These are phyloP conservation scores for Naja naja DNA, from an alignment of 2,113 vertebrate species.

Conservation along the genomic window DNA sequence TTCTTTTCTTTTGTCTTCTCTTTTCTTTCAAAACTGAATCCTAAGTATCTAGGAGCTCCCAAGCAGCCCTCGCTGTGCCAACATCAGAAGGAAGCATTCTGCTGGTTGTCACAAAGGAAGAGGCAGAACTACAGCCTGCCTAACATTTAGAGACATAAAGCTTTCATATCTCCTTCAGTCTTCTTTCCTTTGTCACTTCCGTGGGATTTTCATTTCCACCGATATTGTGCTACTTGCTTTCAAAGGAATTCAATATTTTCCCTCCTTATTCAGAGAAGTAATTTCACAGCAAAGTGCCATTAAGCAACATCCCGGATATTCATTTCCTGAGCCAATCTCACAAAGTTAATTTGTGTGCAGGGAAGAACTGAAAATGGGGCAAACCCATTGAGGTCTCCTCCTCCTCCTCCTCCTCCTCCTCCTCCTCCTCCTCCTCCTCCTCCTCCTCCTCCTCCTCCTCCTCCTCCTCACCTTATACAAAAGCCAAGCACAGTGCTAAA, in stretches of 20 bases:
- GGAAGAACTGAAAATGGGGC: conserved; percentile 54
- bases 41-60: conserved; percentile 60
- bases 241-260: conserved; percentile 77
- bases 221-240: conserved; percentile 72
- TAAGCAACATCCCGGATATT: conserved; percentile 69
- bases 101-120: conserved; percentile 60
- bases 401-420: conserved; percentile 38
- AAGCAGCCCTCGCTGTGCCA: conserved; percentile 41
- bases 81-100: conserved; percentile 62
- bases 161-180: conserved; percentile 63
- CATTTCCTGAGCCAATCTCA: conserved; percentile 71
- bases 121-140: conserved; percentile 53
- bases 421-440: conserved; percentile 35
- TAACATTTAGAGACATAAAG: conserved; percentile 70
- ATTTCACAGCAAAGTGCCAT: conserved; percentile 75
- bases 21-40: conserved; percentile 47
- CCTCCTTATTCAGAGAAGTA: conserved; percentile 70
- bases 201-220: conserved; percentile 73
- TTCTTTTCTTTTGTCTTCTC: background rate
- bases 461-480: conserved; percentile 15
- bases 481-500: conserved; percentile 42
- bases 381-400: conserved; percentile 46
- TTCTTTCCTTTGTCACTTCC: conserved; percentile 74
- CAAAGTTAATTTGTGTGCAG: conserved; percentile 67
- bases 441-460: conserved; percentile 39